Evolutionary conservation across 2,113 vertebrate genomes (phyloP).

Genomic region (Siniperca chuatsi): DNA sequence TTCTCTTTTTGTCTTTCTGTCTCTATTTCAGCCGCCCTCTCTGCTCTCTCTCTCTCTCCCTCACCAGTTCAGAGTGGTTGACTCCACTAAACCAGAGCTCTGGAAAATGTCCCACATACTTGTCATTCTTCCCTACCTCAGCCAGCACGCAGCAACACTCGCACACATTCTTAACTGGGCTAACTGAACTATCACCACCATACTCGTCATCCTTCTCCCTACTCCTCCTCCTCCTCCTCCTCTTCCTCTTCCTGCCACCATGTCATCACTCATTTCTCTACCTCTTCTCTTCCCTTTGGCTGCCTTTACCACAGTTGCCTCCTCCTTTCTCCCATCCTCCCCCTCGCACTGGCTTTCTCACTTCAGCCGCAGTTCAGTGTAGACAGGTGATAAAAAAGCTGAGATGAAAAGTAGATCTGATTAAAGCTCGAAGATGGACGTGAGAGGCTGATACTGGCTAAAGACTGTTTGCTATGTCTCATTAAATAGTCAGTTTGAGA

Average conservation of each 20-base stretch:
- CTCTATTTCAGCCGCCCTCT: neutral
- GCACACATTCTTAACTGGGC: slow-evolving; percentile 9
- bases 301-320: slow-evolving; percentile 11
- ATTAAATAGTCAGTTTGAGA: neutral
- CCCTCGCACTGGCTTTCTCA: slow-evolving; percentile 29
- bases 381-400: slow-evolving; percentile 6
- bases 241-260: slow-evolving; percentile 38
- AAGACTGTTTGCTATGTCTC: neutral
- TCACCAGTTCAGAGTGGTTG: slow-evolving; percentile 40
- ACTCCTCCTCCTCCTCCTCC: neutral
- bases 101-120: slow-evolving; percentile 85
- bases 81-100: slow-evolving; percentile 75
- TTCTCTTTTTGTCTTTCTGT: neutral
- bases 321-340: slow-evolving; percentile 4
- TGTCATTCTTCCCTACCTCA: slow-evolving; percentile 82
- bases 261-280: slow-evolving; percentile 38
- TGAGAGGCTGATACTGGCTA: neutral
- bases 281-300: slow-evolving; percentile 8
- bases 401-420: slow-evolving; percentile 15
- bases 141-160: slow-evolving; percentile 53
- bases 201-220: slow-evolving; percentile 19
- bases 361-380: slow-evolving; percentile 24
- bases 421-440: neutral
- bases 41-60: slow-evolving; percentile 30
- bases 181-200: slow-evolving; percentile 13